phyloP scores from a whole-genome alignment of 2,888 invertebrate species.

The Ischnus inquisitorius region DNA sequence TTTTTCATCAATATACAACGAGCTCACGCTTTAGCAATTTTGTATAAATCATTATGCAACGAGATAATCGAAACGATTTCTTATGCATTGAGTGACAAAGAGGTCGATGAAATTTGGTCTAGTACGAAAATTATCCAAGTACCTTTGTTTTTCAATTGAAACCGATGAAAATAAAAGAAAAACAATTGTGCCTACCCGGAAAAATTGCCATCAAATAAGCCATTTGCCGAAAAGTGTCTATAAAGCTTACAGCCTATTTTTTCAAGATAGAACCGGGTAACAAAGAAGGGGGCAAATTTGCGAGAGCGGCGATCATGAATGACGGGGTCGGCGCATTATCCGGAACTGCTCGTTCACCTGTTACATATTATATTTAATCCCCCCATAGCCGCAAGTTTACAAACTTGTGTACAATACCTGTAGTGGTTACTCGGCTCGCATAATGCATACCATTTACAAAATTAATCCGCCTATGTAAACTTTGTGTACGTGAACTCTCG shows the following conservation, averaged over 20 bases:
- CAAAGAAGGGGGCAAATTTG: not conserved
- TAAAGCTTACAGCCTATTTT: not conserved
- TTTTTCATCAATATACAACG: not conserved
- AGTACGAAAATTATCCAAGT: no score
- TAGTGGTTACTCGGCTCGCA: not conserved
- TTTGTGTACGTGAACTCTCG: not conserved
- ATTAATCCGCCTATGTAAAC: not conserved
- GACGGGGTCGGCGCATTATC: not conserved
- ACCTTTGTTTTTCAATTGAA: no score
- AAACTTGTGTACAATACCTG: not conserved
- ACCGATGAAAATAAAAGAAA: not conserved
- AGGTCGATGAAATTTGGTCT: no score
- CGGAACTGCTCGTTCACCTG: not conserved
- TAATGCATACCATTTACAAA: constrained; percentile 10
- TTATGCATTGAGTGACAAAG: no score
- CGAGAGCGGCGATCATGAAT: not conserved
- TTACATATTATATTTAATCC: not conserved
- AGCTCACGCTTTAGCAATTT: not conserved
- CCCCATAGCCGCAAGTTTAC: not conserved
- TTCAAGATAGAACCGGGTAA: not conserved
- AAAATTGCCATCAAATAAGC: not conserved
- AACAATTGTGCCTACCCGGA: not conserved
- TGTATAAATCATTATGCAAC: not conserved
- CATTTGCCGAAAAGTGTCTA: not conserved
- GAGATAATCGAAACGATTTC: no score